phyloP scores from a whole-genome alignment of 2,888 invertebrate species.

The Amblyjoppa fuscipennis region DNA sequence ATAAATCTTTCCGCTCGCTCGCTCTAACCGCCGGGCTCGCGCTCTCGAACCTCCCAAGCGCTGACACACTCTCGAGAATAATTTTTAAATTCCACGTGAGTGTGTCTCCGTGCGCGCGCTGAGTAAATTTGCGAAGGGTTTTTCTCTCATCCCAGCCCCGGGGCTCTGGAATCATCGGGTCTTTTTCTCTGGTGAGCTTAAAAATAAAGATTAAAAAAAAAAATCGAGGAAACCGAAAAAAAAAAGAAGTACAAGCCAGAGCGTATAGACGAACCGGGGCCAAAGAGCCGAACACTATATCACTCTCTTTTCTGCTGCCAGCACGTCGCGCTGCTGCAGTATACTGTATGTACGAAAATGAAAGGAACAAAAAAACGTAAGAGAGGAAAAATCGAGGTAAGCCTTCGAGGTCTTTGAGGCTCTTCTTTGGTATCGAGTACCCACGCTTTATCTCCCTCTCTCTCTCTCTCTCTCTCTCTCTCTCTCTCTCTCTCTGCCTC shows the following conservation, averaged over 20 bases:
- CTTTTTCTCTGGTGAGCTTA: neutral
- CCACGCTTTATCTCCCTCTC: slow-evolving; percentile 39
- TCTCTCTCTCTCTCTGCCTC: slow-evolving; percentile 12
- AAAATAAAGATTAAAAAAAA: neutral
- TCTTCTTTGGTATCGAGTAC: slow-evolving; percentile 59
- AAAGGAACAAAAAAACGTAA: slow-evolving; percentile 13
- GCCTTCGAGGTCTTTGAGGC: slow-evolving; percentile 64
- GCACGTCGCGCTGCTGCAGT: neutral
- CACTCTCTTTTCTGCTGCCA: slow-evolving; percentile 25
- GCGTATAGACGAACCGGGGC: neutral
- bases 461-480: slow-evolving; percentile 5
- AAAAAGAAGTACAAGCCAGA: slow-evolving; percentile 34
- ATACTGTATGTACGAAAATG: slow-evolving; percentile 1
- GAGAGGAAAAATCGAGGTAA: slow-evolving; percentile 62
- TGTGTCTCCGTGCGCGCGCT: slow-evolving; percentile 18
- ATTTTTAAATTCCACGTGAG: slow-evolving; percentile 51
- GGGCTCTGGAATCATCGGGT: neutral
- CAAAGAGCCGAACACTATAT: slow-evolving; percentile 2
- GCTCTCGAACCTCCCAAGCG: neutral
- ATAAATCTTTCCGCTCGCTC: slow-evolving; percentile 39
- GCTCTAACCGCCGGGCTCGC: neutral
- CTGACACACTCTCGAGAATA: slow-evolving; percentile 55
- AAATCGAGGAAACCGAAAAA: slow-evolving; percentile 41
- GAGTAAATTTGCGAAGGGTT: slow-evolving; percentile 56
- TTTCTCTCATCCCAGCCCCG: slow-evolving; percentile 25